phyloP scores from a whole-genome alignment of 2,797 vertebrate genomes.

The Gadopsis marmoratus region DNA sequence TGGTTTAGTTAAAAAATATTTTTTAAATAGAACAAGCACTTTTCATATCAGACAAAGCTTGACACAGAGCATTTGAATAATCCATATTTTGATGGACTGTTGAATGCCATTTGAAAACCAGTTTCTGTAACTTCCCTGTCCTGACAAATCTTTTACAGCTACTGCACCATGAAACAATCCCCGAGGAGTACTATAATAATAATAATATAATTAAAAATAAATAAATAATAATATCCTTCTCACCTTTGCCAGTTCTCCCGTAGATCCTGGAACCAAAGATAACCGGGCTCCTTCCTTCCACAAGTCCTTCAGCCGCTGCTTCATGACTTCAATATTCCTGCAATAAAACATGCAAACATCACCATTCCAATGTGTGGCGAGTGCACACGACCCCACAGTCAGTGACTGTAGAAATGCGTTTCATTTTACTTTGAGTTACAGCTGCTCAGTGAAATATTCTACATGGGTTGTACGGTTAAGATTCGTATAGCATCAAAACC shows the following conservation, averaged over 20 bases:
- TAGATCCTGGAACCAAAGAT: constrained; percentile 93
- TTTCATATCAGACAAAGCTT: background rate
- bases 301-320: constrained; percentile 90
- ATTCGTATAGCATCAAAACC: background rate
- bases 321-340: constrained; percentile 94
- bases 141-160: background rate
- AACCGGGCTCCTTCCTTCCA: constrained; percentile 92
- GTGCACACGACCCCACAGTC: background rate
- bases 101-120: background rate
- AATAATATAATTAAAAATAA: too few species aligned
- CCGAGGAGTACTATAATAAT: background rate
- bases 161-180: background rate
- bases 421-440: background rate
- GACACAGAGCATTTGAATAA: constrained; percentile 1
- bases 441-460: background rate
- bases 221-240: constrained; percentile 22
- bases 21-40: too few species aligned
- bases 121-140: background rate
- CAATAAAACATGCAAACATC: constrained; percentile 15
- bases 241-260: constrained; percentile 97
- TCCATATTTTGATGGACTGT: background rate
- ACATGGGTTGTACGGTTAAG: background rate
- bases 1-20: background rate
- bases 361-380: background rate
- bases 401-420: background rate